phyloP scores from a whole-genome alignment of 2,888 invertebrate genomes.

The Chrysolina haemoptera region DNA sequence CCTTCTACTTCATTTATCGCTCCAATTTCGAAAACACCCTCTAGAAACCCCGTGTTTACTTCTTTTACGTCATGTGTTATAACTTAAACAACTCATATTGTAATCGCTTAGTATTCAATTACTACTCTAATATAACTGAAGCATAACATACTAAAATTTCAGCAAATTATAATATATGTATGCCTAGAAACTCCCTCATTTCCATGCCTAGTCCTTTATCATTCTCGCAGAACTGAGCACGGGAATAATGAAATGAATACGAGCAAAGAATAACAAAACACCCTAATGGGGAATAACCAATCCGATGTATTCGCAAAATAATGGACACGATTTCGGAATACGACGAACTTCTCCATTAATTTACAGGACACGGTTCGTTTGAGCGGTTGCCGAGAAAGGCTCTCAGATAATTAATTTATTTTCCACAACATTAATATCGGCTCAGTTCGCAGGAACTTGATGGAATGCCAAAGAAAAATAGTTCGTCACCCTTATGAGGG shows the following conservation, averaged over 20 bases:
- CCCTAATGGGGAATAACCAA: not conserved
- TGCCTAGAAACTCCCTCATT: too few relatives aligned
- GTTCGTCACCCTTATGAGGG: conserved; percentile 1
- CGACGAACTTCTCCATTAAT: conserved; percentile 54
- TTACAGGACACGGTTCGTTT: conserved; percentile 50
- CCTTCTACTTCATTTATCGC: too few relatives aligned
- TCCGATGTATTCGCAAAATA: conserved; percentile 57
- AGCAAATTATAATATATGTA: too few relatives aligned
- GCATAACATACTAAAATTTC: too few relatives aligned
- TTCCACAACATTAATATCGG: conserved; percentile 57
- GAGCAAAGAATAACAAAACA: not conserved
- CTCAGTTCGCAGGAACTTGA: conserved; percentile 6
- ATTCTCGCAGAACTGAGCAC: too few relatives aligned
- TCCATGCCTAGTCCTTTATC: too few relatives aligned
- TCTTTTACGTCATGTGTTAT: too few relatives aligned
- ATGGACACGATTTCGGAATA: conserved; percentile 55
- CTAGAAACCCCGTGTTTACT: too few relatives aligned
- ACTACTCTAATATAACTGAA: too few relatives aligned
- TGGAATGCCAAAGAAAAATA: conserved; percentile 27
- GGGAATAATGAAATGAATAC: not conserved
- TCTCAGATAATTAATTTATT: conserved; percentile 56
- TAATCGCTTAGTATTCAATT: too few relatives aligned
- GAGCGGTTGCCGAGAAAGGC: conserved; percentile 37
- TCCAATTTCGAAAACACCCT: too few relatives aligned
- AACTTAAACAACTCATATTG: too few relatives aligned